A percentile compares a stretch with the other conserved stretches of the same genome.
Evolutionary conservation across 2,113 vertebrate species (phyloP).

Genomic region (Neofelis nebulosa): DNA sequence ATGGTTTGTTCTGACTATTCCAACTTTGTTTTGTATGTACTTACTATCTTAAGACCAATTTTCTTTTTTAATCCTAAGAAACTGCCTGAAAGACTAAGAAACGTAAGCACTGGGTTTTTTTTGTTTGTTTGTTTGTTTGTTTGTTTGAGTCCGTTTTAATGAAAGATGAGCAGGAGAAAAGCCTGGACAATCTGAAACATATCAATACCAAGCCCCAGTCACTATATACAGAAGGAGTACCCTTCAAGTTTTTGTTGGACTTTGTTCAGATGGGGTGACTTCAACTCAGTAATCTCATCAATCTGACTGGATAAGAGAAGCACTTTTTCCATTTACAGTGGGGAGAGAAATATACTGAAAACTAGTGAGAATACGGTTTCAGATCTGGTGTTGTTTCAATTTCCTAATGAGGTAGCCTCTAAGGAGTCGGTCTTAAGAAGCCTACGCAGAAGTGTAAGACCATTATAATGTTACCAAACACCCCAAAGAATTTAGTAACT

Average conservation of each 20-base stretch:
- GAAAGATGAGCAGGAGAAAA: background rate
- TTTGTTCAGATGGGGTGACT: background rate
- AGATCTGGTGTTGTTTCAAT: background rate
- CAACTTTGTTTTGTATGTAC: slow-evolving; percentile 1
- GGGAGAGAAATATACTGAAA: background rate
- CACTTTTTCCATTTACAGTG: background rate
- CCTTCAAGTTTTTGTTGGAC: background rate
- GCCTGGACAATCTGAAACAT: background rate
- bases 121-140: too few relatives aligned
- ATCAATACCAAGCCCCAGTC: background rate
- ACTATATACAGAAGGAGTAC: background rate
- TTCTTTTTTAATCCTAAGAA: slow-evolving; percentile 20
- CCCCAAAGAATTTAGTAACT: background rate
- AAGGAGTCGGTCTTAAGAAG: background rate
- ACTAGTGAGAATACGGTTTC: background rate
- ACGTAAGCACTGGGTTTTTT: background rate
- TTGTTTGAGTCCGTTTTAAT: background rate
- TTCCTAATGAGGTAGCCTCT: background rate
- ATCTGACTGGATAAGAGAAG: background rate
- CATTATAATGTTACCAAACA: background rate
- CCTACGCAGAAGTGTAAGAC: background rate
- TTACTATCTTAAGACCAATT: background rate
- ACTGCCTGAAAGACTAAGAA: background rate
- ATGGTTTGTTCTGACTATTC: background rate
- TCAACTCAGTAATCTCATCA: background rate